These are phyloP conservation scores for Boloria selene DNA, from an alignment of 2,888 invertebrate genomes.

Conservation along the genomic window DNA sequence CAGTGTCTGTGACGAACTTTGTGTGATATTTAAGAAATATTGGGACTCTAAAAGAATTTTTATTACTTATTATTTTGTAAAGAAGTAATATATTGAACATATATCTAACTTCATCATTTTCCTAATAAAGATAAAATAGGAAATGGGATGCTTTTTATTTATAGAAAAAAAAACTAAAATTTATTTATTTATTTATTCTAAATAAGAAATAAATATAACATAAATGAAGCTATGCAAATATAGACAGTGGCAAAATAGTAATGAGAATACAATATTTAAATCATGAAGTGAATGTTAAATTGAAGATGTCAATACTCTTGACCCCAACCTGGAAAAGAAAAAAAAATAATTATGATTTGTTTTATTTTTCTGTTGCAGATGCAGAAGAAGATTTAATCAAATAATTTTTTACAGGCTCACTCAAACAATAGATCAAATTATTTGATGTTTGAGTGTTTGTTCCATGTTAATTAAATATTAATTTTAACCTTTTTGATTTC, in stretches of 20 bases:
- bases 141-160: conserved; percentile 69
- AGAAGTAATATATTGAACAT: conserved; percentile 34
- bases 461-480: conserved; percentile 56
- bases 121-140: conserved; percentile 67
- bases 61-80: conserved; percentile 38
- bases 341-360: conserved; percentile 68
- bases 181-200: conserved; percentile 52
- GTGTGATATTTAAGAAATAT: conserved; percentile 46
- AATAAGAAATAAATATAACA: conserved; percentile 58
- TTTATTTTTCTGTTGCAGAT: conserved; percentile 79
- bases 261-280: conserved; percentile 42
- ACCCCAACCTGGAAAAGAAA: conserved; percentile 70
- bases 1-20: conserved; percentile 60
- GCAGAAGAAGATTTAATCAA: conserved; percentile 74
- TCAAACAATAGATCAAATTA: conserved; percentile 56
- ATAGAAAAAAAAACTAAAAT: conserved; percentile 47
- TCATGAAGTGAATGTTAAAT: conserved; percentile 30
- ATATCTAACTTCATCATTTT: conserved; percentile 47
- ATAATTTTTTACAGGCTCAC: conserved; percentile 65
- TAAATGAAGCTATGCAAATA: conserved; percentile 52
- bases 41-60: conserved; percentile 41
- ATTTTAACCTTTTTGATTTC: conserved; percentile 80
- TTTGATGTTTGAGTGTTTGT: conserved; percentile 72
- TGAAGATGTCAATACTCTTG: conserved; percentile 45
- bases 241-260: conserved; percentile 48